phyloP scores from a whole-genome alignment of 2,888 invertebrate genomes.

The Ommatoiulus sabulosus region DNA sequence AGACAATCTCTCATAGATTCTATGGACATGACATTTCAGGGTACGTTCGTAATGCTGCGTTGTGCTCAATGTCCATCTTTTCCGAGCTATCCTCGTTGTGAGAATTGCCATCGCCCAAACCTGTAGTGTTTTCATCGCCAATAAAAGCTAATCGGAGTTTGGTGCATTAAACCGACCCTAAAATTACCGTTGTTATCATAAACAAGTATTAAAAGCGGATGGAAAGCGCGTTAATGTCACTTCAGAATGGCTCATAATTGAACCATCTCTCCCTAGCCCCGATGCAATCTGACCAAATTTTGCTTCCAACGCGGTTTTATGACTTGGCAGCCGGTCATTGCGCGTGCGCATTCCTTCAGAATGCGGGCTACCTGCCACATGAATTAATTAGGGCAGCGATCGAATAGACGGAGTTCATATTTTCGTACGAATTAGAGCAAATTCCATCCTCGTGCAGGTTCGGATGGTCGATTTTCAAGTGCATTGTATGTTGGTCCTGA shows the following conservation, averaged over 20 bases:
- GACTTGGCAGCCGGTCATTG: not conserved
- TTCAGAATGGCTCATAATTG: constrained; percentile 7
- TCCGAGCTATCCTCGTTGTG: not conserved
- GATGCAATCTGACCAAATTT: not conserved
- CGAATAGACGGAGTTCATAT: constrained; percentile 2
- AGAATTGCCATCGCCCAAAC: not conserved
- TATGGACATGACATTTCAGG: too few species aligned
- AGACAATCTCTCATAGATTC: too few species aligned
- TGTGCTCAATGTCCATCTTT: not conserved
- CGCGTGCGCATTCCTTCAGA: not conserved
- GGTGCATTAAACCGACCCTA: not conserved
- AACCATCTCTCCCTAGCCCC: not conserved
- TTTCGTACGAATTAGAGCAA: not conserved
- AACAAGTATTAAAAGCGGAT: not conserved
- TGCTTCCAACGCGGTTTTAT: not conserved
- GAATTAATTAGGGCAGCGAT: constrained; percentile 1
- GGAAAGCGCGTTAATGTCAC: not conserved
- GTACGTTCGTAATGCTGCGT: too few species aligned
- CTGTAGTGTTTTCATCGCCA: not conserved
- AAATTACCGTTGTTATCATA: constrained; percentile 7
- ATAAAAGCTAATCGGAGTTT: not conserved
- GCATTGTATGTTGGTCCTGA: not conserved
- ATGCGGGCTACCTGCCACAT: constrained; percentile 27
- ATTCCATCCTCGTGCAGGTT: not conserved
- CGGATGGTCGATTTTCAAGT: not conserved